Evolutionary conservation across 2,888 invertebrate species (phyloP).

Genomic region (Nomada fucata): DNA sequence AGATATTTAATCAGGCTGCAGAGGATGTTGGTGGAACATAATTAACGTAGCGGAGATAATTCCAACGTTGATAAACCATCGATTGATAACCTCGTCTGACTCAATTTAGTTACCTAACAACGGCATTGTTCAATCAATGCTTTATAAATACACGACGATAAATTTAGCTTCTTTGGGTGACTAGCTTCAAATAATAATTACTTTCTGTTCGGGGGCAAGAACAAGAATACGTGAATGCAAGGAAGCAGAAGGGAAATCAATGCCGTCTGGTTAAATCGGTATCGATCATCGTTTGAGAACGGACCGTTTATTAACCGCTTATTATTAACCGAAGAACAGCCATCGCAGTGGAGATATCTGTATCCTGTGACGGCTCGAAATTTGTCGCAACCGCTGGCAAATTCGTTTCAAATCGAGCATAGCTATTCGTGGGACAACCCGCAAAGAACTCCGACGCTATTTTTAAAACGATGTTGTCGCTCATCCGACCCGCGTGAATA

Average conservation of each 20-base stretch:
- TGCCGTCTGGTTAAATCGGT: neutral
- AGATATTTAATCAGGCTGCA: slow-evolving; percentile 43
- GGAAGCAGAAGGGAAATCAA: neutral
- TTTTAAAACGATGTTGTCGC: neutral
- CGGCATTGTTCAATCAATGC: too few species aligned
- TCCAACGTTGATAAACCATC: too few species aligned
- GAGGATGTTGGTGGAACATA: too few species aligned
- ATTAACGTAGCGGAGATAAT: too few species aligned
- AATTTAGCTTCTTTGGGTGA: too few species aligned
- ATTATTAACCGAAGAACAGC: neutral
- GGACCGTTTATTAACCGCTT: neutral
- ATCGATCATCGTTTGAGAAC: neutral
- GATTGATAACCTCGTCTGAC: too few species aligned
- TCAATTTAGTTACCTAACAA: too few species aligned
- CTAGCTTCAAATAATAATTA: too few species aligned
- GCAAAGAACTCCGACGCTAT: neutral
- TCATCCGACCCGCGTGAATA: neutral
- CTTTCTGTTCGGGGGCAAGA: too few species aligned
- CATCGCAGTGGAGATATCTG: neutral
- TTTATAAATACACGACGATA: too few species aligned
- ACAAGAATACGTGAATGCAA: too few species aligned
- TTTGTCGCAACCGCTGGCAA: too few species aligned
- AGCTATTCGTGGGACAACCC: neutral
- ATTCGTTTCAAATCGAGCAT: neutral
- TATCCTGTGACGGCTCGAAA: neutral